Evolutionary conservation across 2,113 vertebrate genomes (phyloP), one percentile per base, ranked within the genome.

Genomic region (Phasianus colchicus): DNA sequence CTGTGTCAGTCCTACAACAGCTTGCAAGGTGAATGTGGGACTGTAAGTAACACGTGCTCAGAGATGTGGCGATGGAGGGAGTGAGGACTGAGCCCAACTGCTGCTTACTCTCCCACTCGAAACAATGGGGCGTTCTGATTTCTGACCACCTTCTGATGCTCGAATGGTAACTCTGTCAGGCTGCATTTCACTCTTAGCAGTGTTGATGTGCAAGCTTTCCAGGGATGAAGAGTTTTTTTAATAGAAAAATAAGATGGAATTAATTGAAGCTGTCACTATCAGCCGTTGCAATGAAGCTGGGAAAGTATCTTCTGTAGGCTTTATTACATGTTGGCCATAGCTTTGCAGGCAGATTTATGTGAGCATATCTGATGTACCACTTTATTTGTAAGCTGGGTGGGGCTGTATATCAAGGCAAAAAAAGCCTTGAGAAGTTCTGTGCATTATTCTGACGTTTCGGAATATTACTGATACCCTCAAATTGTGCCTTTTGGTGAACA

Each of bases 1-100:
- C 36, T 79, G 13, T 14, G 7, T 58, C 14, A 1, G 30, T 42
- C 24, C 2, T 9, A 27, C 5, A 9, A 18, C 66, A 30, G 0
- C 27, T 32, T 4, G 4, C 34, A 25, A 12, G 16, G 71, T 52
- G 66, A 54, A 65, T 27, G 22, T 1, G 18, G 27, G 29, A 4
- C n/a, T 86, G 32, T 55, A 80, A 55, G 13, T 48, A 29, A 22
- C 13, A 80, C 4, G 2, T 17, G 5, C 22, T 40, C 29, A 27
- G n/a, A 10, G 34, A 58, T 11, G 10, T 24, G 29, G 47, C 34
- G 10, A 18, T 4, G 34, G 40, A 57, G 30, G 30, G 17, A 15
- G 25, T 5, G 32, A 24, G 55, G 70, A 40, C 69, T 70, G 54
- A 81, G 43, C n/a, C 21, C 34, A 43, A 42, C 29, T 22, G 47